A percentile compares a stretch with the other conserved stretches of the same genome.
phyloP scores from a whole-genome alignment of 2,113 vertebrate species.

The Solea solea region DNA sequence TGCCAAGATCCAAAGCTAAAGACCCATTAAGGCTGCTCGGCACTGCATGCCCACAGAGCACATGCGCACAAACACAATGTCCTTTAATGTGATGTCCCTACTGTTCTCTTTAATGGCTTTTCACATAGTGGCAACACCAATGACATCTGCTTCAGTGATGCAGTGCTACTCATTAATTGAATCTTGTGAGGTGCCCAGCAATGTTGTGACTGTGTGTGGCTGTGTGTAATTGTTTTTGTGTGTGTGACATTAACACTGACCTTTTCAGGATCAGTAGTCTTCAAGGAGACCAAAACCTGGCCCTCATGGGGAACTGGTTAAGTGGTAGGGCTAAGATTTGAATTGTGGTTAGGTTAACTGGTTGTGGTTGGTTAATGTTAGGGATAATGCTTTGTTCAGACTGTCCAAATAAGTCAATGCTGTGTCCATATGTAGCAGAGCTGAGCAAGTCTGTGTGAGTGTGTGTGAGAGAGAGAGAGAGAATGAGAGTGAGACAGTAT shows the following conservation, averaged over 20 bases:
- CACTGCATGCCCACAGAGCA: background rate
- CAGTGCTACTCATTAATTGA: slow-evolving; percentile 44
- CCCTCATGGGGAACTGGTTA: too few relatives aligned
- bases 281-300: too few relatives aligned
- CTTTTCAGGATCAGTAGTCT: too few relatives aligned
- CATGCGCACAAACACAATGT: background rate
- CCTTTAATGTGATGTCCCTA: slow-evolving; percentile 17
- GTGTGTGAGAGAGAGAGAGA: slow-evolving; percentile 9
- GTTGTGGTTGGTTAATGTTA: too few relatives aligned
- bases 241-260: background rate
- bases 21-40: background rate
- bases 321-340: too few relatives aligned
- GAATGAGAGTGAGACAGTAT: slow-evolving; percentile 1
- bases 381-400: too few relatives aligned
- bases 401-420: too few relatives aligned
- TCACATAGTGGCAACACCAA: slow-evolving; percentile 20
- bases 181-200: background rate
- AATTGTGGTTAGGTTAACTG: too few relatives aligned
- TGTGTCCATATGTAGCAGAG: too few relatives aligned
- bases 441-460: background rate
- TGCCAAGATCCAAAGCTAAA: slow-evolving; percentile 4
- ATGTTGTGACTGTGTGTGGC: background rate
- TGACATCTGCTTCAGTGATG: slow-evolving; percentile 36
- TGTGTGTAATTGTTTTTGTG: slow-evolving; percentile 6
- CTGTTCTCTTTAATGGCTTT: slow-evolving; percentile 30